Base-by-base conservation (phyloP, 2,113 vertebrate species). In the Channa maculata region DNA sequence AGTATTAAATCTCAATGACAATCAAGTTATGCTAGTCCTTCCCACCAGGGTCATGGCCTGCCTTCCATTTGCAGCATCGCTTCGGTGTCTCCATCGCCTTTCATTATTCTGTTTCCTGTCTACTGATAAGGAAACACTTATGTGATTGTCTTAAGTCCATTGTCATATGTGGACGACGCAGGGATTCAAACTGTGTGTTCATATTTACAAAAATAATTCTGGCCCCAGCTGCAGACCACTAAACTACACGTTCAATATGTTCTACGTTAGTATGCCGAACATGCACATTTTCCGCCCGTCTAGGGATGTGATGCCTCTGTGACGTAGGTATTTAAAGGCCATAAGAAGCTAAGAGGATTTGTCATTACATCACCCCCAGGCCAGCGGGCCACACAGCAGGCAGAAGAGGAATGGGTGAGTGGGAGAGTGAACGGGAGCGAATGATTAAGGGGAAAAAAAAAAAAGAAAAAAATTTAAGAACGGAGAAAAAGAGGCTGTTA, bases 291-390 rank as follows among this genome's bases (percentile, higher is more conserved):
- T 65, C 44, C 53, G 15, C 13, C 68, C 66, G 69, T 48, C 62
- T 33, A 64, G 36, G 66, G 82, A 72, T 51, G 33, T 45, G 36
- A 37, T 51, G 36, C 45, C 52, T 24, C 14, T 14, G 65, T 86
- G 91, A 88, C 82, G 79, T 61, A 39, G 53, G 89, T 92, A 94
- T 94, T 95, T 95, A 95, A 92, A 94, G 90, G 86, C 75, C 80
- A 68, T 93, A 93, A 92, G 92, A 90, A 66, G 90, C 94, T 95
- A 94, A 95, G 91, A 91, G 86, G 93, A 95, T 95, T 94, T 94
- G 78, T 88, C 65, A 88, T 89, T 89, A 66, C 88, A 90, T 94
- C 93, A 95, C 84, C 33, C 71, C 69, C 41, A 50, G 49, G 67
- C 69, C 63, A 66, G 65, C 70, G 52, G 36, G 62, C 61, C 69